Conservation (phyloP, 2,113 vertebrate species). For the Herpailurus yagouaroundi region DNA sequence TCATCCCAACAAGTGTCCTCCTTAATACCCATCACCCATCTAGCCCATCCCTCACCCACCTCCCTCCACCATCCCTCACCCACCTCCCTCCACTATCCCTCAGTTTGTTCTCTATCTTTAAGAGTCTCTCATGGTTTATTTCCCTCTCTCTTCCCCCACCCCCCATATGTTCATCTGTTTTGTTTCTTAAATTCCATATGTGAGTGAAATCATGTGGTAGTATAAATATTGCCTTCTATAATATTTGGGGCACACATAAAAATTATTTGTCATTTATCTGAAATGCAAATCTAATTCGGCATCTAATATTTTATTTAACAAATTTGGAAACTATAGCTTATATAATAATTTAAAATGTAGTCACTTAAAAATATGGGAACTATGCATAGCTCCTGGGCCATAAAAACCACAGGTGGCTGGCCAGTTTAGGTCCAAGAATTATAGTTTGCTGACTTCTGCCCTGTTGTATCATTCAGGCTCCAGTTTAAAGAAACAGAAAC, state of each 20-base stretch:
- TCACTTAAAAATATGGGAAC: not conserved
- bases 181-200: too few relatives aligned
- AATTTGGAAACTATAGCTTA: not conserved
- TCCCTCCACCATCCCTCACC: too few relatives aligned
- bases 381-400: not conserved
- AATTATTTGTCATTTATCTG: not conserved
- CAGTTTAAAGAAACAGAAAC: conserved; percentile 18
- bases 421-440: not conserved
- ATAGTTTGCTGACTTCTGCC: not conserved
- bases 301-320: not conserved
- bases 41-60: too few relatives aligned
- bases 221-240: not conserved
- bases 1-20: too few relatives aligned
- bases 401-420: not conserved
- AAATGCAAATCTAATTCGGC: not conserved
- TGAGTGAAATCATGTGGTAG: too few relatives aligned
- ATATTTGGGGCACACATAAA: not conserved
- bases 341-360: not conserved
- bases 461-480: not conserved
- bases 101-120: too few relatives aligned
- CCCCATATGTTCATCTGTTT: too few relatives aligned
- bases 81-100: too few relatives aligned
- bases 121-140: too few relatives aligned
- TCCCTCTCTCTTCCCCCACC: too few relatives aligned
- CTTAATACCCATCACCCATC: too few relatives aligned